Conservation (phyloP, 1,140 invertebrate genomes). For the Bombus superbus region DNA sequence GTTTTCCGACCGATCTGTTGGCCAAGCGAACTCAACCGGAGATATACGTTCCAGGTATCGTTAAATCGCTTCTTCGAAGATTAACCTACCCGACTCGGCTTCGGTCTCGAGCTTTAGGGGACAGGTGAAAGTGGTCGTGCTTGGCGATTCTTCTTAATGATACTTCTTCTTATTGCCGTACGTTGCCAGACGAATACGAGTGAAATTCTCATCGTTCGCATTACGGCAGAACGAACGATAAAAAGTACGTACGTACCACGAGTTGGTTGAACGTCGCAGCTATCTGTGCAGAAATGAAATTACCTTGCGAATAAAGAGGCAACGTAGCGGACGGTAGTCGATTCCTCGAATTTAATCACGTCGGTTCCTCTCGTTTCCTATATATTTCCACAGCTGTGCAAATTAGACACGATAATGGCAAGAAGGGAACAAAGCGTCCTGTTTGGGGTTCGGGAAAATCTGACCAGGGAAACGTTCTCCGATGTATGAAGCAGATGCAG, state of each 20-base stretch:
- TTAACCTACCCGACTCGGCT: slow-evolving; percentile 30
- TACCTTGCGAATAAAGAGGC: not conserved
- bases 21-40: slow-evolving; percentile 20
- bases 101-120: not conserved
- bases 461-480: not conserved
- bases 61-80: slow-evolving; percentile 46
- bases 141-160: not conserved
- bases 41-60: slow-evolving; percentile 39
- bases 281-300: not conserved
- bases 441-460: slow-evolving; percentile 24
- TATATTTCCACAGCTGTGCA: not conserved
- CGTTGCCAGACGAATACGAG: too few species aligned
- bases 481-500: slow-evolving; percentile 23
- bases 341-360: not conserved
- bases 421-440: not conserved
- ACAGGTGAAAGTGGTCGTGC: too few species aligned
- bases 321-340: not conserved
- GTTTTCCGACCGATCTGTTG: slow-evolving; percentile 46
- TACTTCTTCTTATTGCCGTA: too few species aligned
- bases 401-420: not conserved
- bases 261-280: not conserved
- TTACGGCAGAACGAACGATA: not conserved
- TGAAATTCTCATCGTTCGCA: too few species aligned
- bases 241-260: not conserved
- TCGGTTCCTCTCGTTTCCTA: not conserved